phyloP scores from a whole-genome alignment of 2,113 vertebrate genomes.

The Phocoena sinus region DNA sequence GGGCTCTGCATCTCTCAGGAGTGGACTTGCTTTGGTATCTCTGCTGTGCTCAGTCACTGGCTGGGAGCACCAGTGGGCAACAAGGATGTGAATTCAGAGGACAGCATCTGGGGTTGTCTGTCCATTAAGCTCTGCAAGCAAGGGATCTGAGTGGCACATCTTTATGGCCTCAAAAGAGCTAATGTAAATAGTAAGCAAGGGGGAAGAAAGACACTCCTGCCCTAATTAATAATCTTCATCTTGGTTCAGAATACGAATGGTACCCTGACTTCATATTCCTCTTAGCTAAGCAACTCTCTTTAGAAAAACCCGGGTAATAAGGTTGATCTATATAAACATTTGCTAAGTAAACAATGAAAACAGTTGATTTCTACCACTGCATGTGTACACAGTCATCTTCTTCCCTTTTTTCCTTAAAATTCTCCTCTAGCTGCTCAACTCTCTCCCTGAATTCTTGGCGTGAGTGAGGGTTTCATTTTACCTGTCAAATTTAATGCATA shows the following conservation, averaged over 20 bases:
- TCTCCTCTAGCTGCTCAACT: not conserved
- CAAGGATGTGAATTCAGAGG: not conserved
- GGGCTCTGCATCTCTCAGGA: not conserved
- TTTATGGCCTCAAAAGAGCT: not conserved
- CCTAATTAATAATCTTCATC: not conserved
- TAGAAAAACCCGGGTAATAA: not conserved
- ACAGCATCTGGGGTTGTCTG: not conserved
- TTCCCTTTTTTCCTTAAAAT: not conserved
- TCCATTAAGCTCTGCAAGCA: not conserved
- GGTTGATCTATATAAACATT: not conserved
- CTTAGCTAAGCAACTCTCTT: not conserved
- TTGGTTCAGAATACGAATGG: not conserved
- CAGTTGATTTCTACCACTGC: not conserved
- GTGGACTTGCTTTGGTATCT: not conserved
- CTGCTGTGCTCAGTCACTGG: not conserved
- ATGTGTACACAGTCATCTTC: not conserved
- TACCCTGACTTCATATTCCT: not conserved
- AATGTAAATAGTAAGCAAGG: not conserved
- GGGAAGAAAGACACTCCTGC: not conserved
- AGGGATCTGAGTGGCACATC: not conserved
- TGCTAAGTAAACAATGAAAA: not conserved
- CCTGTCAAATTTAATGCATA: not conserved
- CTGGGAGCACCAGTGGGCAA: not conserved
- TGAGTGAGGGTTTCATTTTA: not conserved
- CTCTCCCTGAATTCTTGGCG: constrained; percentile 5